Conservation (phyloP, 1,140 invertebrate genomes). For the Microplitis demolitor region DNA sequence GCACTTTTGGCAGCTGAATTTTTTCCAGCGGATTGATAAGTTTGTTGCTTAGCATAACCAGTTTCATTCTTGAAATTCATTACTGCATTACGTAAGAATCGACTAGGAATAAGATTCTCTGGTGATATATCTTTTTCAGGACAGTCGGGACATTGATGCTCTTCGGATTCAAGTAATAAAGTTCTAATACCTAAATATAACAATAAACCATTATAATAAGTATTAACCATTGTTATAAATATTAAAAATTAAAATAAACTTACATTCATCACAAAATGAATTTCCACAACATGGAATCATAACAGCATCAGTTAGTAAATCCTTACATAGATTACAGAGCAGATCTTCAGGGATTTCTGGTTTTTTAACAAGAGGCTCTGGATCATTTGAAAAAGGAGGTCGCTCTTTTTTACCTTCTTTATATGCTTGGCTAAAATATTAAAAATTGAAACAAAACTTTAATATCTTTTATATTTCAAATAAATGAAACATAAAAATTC, state of each 20-base stretch:
- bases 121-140: constrained; percentile 91
- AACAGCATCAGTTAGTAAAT: constrained; percentile 93
- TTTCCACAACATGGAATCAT: constrained; percentile 97
- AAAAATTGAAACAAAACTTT: background rate
- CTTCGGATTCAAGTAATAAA: constrained; percentile 87
- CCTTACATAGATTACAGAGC: constrained; percentile 88
- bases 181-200: constrained; percentile 78
- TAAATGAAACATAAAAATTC: background rate
- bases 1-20: constrained; percentile 22
- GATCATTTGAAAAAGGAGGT: constrained; percentile 67
- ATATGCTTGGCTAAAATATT: constrained; percentile 73
- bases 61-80: constrained; percentile 89
- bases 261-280: constrained; percentile 98
- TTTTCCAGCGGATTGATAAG: constrained; percentile 41
- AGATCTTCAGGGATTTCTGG: constrained; percentile 88
- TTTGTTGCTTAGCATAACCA: constrained; percentile 70
- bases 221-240: background rate
- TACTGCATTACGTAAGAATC: constrained; percentile 86
- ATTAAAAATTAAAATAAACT: constrained; percentile 46
- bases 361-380: constrained; percentile 65
- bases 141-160: constrained; percentile 93
- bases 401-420: constrained; percentile 74
- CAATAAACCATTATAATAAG: background rate
- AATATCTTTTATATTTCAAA: background rate
- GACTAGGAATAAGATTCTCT: constrained; percentile 90